These are phyloP conservation scores for Charaxes varanes DNA, from an alignment of 1,140 invertebrate species.

Conservation along the genomic window DNA sequence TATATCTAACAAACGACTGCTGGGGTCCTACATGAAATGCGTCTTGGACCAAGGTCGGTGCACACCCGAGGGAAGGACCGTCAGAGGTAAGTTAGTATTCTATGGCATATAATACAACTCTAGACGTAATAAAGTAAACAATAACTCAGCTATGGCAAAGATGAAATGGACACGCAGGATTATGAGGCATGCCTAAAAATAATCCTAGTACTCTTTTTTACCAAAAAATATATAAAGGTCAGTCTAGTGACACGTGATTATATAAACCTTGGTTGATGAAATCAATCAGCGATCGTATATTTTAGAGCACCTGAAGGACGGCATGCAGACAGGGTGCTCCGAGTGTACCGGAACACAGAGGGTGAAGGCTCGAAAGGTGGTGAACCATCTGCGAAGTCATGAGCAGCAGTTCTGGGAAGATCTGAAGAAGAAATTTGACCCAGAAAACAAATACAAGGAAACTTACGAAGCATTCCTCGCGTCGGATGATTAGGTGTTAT, in stretches of 20 bases:
- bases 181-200: no score
- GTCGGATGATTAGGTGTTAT: constrained; percentile 26
- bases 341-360: constrained; percentile 75
- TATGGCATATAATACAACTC: no score
- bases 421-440: constrained; percentile 66
- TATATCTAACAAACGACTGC: constrained; percentile 79
- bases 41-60: constrained; percentile 80
- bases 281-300: constrained; percentile 18
- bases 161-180: no score
- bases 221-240: no score
- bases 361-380: constrained; percentile 76
- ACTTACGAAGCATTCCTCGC: constrained; percentile 53
- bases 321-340: constrained; percentile 71
- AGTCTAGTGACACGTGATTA: no score
- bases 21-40: constrained; percentile 81
- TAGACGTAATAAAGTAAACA: no score
- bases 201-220: no score
- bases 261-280: no score
- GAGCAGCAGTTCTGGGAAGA: constrained; percentile 56
- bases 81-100: constrained; percentile 1
- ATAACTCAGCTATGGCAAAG: no score
- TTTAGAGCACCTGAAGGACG: constrained; percentile 77
- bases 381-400: constrained; percentile 59
- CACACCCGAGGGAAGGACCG: constrained; percentile 76
- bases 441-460: constrained; percentile 46